A percentile compares a stretch with the other conserved stretches of the same genome.
Conservation (phyloP, 2,113 vertebrate species). For the Grammomys surdaster region DNA sequence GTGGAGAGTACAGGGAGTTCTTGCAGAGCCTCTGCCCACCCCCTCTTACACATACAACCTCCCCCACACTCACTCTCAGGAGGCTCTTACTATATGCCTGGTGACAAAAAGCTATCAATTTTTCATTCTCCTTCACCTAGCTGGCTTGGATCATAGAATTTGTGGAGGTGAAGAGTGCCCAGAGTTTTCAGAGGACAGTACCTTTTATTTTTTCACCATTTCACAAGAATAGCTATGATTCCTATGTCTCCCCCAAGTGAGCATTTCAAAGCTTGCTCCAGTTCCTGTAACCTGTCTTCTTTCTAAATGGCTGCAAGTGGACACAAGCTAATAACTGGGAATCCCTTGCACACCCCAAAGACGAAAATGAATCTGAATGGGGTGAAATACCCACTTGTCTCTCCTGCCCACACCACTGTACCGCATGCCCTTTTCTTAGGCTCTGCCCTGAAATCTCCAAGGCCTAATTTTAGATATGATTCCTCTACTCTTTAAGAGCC, state of each 20-base stretch:
- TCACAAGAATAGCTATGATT: background rate
- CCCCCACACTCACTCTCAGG: background rate
- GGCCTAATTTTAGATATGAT: background rate
- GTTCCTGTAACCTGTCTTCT: background rate
- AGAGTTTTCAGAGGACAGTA: background rate
- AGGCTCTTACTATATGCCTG: background rate
- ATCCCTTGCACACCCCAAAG: no score
- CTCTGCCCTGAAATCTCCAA: background rate
- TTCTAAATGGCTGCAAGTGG: background rate
- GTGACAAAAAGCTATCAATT: background rate
- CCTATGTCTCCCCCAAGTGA: background rate
- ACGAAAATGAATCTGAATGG: background rate
- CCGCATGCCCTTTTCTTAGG: background rate
- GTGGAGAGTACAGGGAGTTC: constrained; percentile 8
- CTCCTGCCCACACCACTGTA: background rate
- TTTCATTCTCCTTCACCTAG: background rate
- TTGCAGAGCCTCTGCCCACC: background rate
- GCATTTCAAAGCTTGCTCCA: background rate
- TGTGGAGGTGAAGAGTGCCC: background rate
- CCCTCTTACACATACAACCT: background rate
- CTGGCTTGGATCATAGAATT: background rate
- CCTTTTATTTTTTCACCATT: background rate
- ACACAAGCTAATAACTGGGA: background rate
- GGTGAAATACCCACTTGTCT: background rate
- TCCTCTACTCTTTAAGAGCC: background rate